Percentiles rank a stretch among this genome's conserved stretches.
Conservation (phyloP, 2,888 invertebrate species). For the Hirtodrosophila alboralis region DNA sequence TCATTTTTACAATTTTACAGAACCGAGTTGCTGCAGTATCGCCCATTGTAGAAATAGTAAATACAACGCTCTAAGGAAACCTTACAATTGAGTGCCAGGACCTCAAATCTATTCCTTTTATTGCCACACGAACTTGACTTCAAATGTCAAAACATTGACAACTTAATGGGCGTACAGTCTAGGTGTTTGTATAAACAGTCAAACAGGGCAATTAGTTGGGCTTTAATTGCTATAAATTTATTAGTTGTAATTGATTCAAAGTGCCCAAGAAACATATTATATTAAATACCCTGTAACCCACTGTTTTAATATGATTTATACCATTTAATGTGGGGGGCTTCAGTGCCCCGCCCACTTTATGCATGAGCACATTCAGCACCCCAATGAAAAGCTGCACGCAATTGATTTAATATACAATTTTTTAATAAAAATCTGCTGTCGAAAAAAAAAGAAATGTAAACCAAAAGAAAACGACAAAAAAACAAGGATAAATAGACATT, state of each 20-base stretch:
- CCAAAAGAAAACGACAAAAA: constrained; percentile 37
- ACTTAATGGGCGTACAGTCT: constrained; percentile 22
- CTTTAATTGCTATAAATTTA: constrained; percentile 13
- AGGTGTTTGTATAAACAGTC: background rate
- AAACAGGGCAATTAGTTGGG: constrained; percentile 21
- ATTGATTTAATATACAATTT: constrained; percentile 76
- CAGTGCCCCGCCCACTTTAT: constrained; percentile 44
- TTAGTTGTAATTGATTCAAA: constrained; percentile 9
- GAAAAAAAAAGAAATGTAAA: constrained; percentile 41
- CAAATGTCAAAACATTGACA: constrained; percentile 60
- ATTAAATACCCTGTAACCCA: constrained; percentile 19
- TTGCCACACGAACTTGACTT: background rate
- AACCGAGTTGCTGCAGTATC: constrained; percentile 30
- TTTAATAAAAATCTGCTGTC: constrained; percentile 72
- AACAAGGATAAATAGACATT: constrained; percentile 15
- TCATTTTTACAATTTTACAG: constrained; percentile 28
- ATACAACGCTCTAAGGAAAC: background rate
- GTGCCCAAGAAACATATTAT: constrained; percentile 3
- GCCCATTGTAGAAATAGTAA: background rate
- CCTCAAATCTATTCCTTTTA: constrained; percentile 16
- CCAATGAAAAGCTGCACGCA: constrained; percentile 65
- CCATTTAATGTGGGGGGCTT: constrained; percentile 28
- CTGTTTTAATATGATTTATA: constrained; percentile 44
- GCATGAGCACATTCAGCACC: constrained; percentile 69
- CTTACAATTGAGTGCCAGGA: background rate